Conservation (phyloP, 2,797 vertebrate species). For the Luscinia luscinia region DNA sequence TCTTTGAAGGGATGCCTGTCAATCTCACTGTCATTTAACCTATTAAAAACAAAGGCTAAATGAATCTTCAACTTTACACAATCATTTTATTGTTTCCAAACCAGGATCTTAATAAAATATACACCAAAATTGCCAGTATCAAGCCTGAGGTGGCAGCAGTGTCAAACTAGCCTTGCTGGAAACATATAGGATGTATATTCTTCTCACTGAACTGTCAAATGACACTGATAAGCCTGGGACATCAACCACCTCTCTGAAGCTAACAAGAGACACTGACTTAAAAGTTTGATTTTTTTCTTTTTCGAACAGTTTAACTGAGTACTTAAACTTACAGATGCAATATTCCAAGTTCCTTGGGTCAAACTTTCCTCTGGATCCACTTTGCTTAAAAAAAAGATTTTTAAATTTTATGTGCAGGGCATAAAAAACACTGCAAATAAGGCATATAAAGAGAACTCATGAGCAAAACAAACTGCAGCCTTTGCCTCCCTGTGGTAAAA, state of each 20-base stretch:
- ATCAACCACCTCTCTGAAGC: background rate
- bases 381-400: background rate
- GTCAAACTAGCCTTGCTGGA: background rate
- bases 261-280: background rate
- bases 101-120: background rate
- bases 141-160: background rate
- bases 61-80: background rate
- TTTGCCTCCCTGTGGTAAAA: background rate
- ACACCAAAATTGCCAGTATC: background rate
- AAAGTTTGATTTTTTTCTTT: background rate
- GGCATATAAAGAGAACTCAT: background rate
- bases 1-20: slow-evolving; percentile 91
- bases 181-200: background rate
- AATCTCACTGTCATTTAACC: slow-evolving; percentile 93
- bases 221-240: background rate
- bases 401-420: background rate
- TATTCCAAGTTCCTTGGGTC: background rate
- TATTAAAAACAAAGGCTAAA: slow-evolving; percentile 55
- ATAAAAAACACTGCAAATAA: background rate
- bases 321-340: background rate
- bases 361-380: background rate
- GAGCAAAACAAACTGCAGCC: background rate
- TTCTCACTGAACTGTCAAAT: background rate
- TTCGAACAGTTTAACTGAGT: background rate
- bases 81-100: background rate